These are phyloP conservation scores for Rhinolophus ferrumequinum DNA, from an alignment of 2,113 vertebrate genomes.

Conservation along the genomic window DNA sequence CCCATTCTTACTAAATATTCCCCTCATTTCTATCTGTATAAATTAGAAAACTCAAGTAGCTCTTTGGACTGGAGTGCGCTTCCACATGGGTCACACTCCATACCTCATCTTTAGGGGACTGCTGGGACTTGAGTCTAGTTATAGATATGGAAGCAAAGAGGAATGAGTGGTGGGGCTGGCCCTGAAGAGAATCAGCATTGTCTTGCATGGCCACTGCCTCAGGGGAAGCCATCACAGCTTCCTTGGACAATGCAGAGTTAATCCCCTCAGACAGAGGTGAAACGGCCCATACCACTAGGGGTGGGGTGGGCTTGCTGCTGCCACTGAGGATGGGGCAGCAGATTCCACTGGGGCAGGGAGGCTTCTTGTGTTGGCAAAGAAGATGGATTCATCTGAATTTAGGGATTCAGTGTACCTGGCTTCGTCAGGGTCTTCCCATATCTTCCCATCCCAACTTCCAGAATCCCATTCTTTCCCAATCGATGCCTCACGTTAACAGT, in stretches of 20 bases:
- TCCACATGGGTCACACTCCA: background rate
- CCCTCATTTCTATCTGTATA: background rate
- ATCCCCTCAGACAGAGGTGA: background rate
- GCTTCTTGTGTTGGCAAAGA: background rate
- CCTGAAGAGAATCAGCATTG: background rate
- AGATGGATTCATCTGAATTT: background rate
- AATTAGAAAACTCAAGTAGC: background rate
- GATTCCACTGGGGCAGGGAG: background rate
- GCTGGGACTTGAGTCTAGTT: background rate
- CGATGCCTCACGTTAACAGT: background rate
- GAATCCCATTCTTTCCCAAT: background rate
- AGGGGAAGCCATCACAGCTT: background rate
- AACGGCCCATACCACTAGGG: background rate
- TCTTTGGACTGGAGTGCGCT: background rate
- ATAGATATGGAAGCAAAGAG: background rate
- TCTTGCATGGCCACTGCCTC: background rate
- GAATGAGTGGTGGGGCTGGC: background rate
- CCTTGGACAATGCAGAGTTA: background rate
- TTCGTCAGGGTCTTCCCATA: background rate
- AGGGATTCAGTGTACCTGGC: background rate
- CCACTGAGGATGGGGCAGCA: background rate
- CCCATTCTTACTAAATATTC: background rate
- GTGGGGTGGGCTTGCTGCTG: background rate
- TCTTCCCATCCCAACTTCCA: background rate
- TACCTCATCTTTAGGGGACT: background rate